These are phyloP conservation scores for Gorsachius magnificus DNA, from an alignment of 2,797 vertebrate genomes.

Conservation along the genomic window DNA sequence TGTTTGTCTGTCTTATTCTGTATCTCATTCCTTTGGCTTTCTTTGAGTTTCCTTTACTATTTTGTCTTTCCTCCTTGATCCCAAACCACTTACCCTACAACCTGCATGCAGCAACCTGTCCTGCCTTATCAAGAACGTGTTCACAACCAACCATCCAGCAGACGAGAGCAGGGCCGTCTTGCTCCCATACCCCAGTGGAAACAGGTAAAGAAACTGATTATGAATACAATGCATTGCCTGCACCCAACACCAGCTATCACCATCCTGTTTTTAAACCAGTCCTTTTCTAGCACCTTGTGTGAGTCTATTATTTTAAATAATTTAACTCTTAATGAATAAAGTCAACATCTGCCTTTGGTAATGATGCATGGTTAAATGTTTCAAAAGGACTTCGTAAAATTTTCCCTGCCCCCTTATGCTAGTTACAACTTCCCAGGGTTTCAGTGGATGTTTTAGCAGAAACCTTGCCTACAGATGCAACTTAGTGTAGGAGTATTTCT, in stretches of 20 bases:
- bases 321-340: neutral
- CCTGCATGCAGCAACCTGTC: constrained; percentile 75
- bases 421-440: neutral
- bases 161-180: constrained; percentile 82
- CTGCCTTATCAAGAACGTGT: constrained; percentile 87
- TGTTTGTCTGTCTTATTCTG: constrained; percentile 41
- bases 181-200: constrained; percentile 89
- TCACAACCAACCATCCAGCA: constrained; percentile 77
- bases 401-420: neutral
- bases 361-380: neutral
- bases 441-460: neutral
- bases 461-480: neutral
- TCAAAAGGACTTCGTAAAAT: neutral
- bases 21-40: constrained; percentile 54
- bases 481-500: neutral
- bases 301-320: neutral
- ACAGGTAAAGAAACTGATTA: constrained; percentile 87
- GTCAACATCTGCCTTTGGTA: neutral
- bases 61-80: constrained; percentile 71
- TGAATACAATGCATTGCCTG: neutral
- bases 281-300: neutral
- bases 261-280: neutral
- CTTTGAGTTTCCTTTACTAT: constrained; percentile 65
- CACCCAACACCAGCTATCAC: neutral
- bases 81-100: constrained; percentile 47